These are phyloP conservation scores for Protaetia brevitarsis DNA, from an alignment of 1,140 invertebrate species.

Conservation along the genomic window DNA sequence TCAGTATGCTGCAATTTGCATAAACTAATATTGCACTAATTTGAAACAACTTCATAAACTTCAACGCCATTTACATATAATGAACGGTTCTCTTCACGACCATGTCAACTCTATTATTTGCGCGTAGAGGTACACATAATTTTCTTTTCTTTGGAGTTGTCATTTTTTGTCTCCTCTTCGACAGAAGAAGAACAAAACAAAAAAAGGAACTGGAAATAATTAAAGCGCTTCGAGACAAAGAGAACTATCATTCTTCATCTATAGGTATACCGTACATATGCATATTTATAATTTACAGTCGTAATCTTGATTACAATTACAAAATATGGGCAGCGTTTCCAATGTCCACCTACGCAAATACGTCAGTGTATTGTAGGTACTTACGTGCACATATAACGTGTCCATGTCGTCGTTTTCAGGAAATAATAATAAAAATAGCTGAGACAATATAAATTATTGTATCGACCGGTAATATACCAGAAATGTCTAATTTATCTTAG, in stretches of 20 bases:
- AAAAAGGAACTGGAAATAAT: slow-evolving; percentile 7
- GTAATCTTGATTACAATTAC: slow-evolving; percentile 48
- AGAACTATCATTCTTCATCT: not conserved
- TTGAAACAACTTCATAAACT: slow-evolving; percentile 20
- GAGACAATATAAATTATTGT: slow-evolving; percentile 42
- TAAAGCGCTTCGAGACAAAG: not conserved
- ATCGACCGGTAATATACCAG: slow-evolving; percentile 14
- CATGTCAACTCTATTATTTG: not conserved
- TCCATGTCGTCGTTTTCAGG: slow-evolving; percentile 39
- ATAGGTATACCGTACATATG: not conserved
- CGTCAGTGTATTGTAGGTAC: too few relatives aligned
- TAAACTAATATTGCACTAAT: slow-evolving; percentile 22
- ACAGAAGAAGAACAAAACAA: too few relatives aligned
- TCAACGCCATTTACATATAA: slow-evolving; percentile 10
- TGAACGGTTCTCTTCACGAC: not conserved
- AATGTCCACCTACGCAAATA: slow-evolving; percentile 42
- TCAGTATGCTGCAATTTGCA: not conserved
- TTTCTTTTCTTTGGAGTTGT: not conserved
- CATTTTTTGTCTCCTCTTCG: too few relatives aligned
- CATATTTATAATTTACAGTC: slow-evolving; percentile 19
- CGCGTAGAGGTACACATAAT: not conserved
- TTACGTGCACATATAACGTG: not conserved
- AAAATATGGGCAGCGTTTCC: slow-evolving; percentile 46
- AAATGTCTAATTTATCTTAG: slow-evolving; percentile 22
- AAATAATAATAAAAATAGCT: slow-evolving; percentile 46